Evolutionary conservation across 37 sponge, comb jelly and placozoan species (phyloP), one percentile per base, ranked within the genome.

Genomic region (Agelas oroides): DNA sequence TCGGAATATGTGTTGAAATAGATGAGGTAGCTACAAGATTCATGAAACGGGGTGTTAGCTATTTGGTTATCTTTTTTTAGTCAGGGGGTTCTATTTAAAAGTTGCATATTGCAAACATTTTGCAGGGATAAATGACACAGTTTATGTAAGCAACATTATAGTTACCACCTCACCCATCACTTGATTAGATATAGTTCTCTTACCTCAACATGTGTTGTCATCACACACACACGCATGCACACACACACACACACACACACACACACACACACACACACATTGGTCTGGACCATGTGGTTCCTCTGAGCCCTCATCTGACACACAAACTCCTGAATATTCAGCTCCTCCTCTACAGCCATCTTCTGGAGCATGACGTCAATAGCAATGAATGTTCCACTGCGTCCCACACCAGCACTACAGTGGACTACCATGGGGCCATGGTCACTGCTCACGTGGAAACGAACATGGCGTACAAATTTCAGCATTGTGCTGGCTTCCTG

Each of bases 321-420:
- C 34, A 94, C 86, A 40, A 65, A 64, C 36, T 89, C 79, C 74
- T 76, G 80, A 14, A 94, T 63, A 41, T 93, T 82, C 23, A 90
- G 46, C 14, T 36, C 32, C 16, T 70, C 82, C 35, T 35, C 77
- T 0, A 59, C 57, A 25, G 36, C 78, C 59, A 94, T 75, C 73
- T 69, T 86, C 76, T 86, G 73, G 31, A 86, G 60, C 80, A 91
- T 73, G n/a, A 73, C 53, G 23, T 86, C 72, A 8, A 90, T 74
- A 25, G 84, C 75, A 54, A 94, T 94, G 74, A 80, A 91, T 0
- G 91, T 90, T 11, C 97, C 97, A 58, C 94, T 91, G 0, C 94
- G 78, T 52, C 97, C 97, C 39, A 87, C 86, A 1, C 97, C 97
- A 66, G 87, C 89, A 77, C 92, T 93, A 89, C 96, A 96, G 86